Conservation (phyloP, 2,888 invertebrate genomes). For the Dasypogon diadema region DNA sequence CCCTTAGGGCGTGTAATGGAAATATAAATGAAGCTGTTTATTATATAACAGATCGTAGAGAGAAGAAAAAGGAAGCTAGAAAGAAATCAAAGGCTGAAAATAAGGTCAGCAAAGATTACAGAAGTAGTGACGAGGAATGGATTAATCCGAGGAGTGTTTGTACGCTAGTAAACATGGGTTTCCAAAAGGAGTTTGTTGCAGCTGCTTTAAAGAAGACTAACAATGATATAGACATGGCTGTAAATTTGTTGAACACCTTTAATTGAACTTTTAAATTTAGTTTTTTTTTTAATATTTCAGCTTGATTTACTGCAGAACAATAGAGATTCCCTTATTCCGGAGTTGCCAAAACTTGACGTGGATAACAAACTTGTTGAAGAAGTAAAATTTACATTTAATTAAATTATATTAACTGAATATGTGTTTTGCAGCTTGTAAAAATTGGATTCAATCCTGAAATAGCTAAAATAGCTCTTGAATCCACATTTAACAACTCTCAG, state of each 20-base stretch:
- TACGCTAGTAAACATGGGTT: slow-evolving; percentile 79
- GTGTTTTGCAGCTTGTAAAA: slow-evolving; percentile 63
- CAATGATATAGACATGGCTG: slow-evolving; percentile 77
- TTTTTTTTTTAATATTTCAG: slow-evolving; percentile 47
- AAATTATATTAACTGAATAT: not conserved
- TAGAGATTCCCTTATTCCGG: slow-evolving; percentile 59
- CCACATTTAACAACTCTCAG: slow-evolving; percentile 71
- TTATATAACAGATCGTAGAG: slow-evolving; percentile 73
- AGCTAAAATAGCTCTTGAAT: slow-evolving; percentile 71
- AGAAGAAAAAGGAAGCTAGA: slow-evolving; percentile 70
- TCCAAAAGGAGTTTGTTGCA: slow-evolving; percentile 71
- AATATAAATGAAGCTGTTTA: slow-evolving; percentile 75
- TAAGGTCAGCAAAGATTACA: slow-evolving; percentile 60
- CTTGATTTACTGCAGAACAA: slow-evolving; percentile 62
- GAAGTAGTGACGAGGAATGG: slow-evolving; percentile 60
- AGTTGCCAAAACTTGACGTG: slow-evolving; percentile 57
- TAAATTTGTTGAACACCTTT: slow-evolving; percentile 2
- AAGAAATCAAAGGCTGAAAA: slow-evolving; percentile 71
- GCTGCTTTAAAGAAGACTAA: slow-evolving; percentile 76
- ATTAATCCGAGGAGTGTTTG: slow-evolving; percentile 66
- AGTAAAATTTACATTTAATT: slow-evolving; percentile 56
- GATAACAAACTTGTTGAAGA: slow-evolving; percentile 58
- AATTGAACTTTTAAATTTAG: not conserved
- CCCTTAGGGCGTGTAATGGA: slow-evolving; percentile 74
- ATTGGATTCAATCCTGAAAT: slow-evolving; percentile 74